These are phyloP conservation scores for Amphimedon queenslandica DNA, from an alignment of 37 sponge, comb jelly and placozoan species.

Conservation along the genomic window DNA sequence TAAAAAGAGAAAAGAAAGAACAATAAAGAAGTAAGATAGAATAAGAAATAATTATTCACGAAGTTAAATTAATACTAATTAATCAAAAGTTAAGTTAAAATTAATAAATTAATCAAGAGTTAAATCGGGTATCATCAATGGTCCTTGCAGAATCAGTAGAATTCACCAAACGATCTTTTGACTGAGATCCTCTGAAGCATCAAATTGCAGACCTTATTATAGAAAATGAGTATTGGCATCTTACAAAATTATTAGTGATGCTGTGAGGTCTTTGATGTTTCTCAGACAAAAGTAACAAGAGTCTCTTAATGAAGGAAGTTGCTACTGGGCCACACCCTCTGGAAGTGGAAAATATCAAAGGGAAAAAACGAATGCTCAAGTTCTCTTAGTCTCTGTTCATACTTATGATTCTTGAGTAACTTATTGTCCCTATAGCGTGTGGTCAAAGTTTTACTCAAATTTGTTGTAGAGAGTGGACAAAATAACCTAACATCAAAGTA, in stretches of 20 bases:
- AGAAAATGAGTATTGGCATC: background rate
- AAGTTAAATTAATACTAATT: too few species aligned
- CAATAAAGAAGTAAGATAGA: too few species aligned
- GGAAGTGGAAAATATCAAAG: constrained; percentile 6
- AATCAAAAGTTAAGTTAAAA: too few species aligned
- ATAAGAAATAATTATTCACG: too few species aligned
- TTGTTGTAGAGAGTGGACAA: background rate
- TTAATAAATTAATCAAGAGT: too few species aligned
- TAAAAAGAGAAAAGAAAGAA: too few species aligned
- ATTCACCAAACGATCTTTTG: too few species aligned
- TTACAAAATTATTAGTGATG: background rate
- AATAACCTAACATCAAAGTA: background rate
- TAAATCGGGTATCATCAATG: too few species aligned
- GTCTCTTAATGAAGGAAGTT: background rate
- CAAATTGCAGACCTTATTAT: constrained; percentile 3
- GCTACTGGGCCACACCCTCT: constrained; percentile 4
- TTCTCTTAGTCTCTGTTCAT: too few species aligned
- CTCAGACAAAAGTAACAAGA: background rate
- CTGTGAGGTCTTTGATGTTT: background rate
- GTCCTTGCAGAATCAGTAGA: too few species aligned
- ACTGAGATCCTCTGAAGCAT: too few species aligned
- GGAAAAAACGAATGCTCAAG: too few species aligned
- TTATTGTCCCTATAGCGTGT: background rate
- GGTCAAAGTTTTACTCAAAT: background rate
- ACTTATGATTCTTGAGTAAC: background rate